These are phyloP conservation scores for Drosophila leontia DNA, from an alignment of 1,140 invertebrate species.

Conservation along the genomic window DNA sequence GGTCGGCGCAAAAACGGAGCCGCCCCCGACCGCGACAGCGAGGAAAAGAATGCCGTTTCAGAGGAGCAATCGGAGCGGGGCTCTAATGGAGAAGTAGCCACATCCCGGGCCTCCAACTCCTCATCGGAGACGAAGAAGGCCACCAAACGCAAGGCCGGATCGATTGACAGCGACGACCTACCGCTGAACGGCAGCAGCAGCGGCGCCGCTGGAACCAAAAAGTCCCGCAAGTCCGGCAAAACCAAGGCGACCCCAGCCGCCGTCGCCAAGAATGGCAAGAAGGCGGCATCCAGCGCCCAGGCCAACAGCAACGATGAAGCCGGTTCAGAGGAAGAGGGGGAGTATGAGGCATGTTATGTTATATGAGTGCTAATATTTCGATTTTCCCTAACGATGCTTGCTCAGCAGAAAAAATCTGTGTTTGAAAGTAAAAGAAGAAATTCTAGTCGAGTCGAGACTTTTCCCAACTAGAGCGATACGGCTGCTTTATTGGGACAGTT, in stretches of 20 bases:
- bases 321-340: conserved; percentile 9
- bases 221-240: conserved; percentile 40
- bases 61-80: background rate
- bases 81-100: conserved; percentile 12
- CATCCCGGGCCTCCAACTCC: background rate
- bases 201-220: conserved; percentile 28
- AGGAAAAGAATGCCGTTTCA: conserved; percentile 18
- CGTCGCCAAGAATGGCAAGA: conserved; percentile 41
- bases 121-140: conserved; percentile 7
- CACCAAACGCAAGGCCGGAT: conserved; percentile 27
- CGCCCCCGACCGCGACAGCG: conserved; percentile 52
- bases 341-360: conserved; percentile 57
- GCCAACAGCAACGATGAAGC: conserved; percentile 17
- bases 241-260: conserved; percentile 27
- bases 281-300: conserved; percentile 6
- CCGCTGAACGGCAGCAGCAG: conserved; percentile 59
- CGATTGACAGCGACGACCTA: conserved; percentile 57
- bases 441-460: background rate
- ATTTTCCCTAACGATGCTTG: background rate
- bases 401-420: background rate
- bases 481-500: background rate
- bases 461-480: background rate
- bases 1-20: conserved; percentile 32
- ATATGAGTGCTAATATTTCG: background rate
- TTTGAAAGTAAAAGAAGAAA: background rate